Evolutionary conservation across 1,140 invertebrate species (phyloP).

Genomic region (Solenopsis fugax): DNA sequence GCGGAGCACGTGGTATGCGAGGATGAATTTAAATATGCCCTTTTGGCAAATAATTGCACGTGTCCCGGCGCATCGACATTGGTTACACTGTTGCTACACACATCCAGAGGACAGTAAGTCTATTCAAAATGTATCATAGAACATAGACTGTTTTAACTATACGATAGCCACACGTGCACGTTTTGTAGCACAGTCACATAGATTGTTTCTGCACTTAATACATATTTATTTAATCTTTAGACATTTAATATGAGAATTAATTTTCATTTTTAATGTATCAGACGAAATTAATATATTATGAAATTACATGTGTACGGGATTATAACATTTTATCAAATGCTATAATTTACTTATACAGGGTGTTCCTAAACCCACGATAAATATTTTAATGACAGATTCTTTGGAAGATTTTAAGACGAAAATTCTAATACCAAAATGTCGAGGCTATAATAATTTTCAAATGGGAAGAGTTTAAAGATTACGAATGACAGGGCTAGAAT

Average conservation of each 20-base stretch:
- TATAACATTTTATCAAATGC: neutral
- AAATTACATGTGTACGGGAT: neutral
- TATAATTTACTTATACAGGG: neutral
- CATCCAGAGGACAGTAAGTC: conserved; percentile 97
- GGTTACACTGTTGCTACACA: conserved; percentile 97
- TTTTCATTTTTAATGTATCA: neutral
- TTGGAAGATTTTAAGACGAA: too few relatives aligned
- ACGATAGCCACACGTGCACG: neutral
- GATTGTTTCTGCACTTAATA: neutral
- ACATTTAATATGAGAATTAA: neutral
- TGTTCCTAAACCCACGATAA: too few relatives aligned
- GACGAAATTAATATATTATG: neutral
- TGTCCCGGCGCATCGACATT: conserved; percentile 98
- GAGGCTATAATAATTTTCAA: too few relatives aligned
- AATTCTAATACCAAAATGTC: too few relatives aligned
- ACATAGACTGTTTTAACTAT: neutral
- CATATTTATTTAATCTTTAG: neutral
- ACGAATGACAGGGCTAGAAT: too few relatives aligned
- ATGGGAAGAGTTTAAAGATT: too few relatives aligned
- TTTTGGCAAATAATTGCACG: conserved; percentile 98
- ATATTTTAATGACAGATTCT: too few relatives aligned
- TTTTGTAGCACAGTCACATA: neutral
- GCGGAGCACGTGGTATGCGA: conserved; percentile 99
- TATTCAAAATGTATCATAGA: neutral
- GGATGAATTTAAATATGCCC: conserved; percentile 98